Percentiles rank a stretch among this genome's conserved stretches.
phyloP scores from a whole-genome alignment of 2,113 vertebrate species.

The Beaufortia kweichowensis region DNA sequence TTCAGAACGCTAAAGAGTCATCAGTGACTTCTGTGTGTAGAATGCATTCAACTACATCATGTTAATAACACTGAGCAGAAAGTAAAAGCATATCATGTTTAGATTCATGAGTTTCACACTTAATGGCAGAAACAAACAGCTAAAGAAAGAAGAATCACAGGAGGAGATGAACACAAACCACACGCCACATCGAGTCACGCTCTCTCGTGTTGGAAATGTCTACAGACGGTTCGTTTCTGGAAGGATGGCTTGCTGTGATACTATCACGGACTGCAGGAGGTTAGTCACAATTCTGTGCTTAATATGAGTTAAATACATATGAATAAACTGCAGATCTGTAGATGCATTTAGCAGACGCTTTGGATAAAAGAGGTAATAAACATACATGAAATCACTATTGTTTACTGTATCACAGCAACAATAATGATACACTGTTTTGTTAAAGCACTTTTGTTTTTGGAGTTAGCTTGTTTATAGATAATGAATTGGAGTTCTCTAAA shows the following conservation, averaged over 20 bases:
- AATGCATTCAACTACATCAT: too few species aligned
- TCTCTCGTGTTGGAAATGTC: conserved; percentile 16
- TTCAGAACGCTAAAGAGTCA: too few species aligned
- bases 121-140: conserved; percentile 39
- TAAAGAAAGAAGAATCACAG: conserved; percentile 6
- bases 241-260: background rate
- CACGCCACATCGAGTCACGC: conserved; percentile 1
- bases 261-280: conserved; percentile 17
- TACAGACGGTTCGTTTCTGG: conserved; percentile 19
- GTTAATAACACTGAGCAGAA: too few species aligned
- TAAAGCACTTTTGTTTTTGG: too few species aligned
- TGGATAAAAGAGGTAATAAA: too few species aligned
- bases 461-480: too few species aligned
- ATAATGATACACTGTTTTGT: too few species aligned
- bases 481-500: too few species aligned
- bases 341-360: too few species aligned
- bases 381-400: too few species aligned
- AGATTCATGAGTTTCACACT: conserved; percentile 46
- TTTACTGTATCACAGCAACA: background rate
- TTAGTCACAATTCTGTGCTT: conserved; percentile 11
- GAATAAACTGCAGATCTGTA: too few species aligned
- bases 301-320: background rate
- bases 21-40: too few species aligned
- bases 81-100: background rate
- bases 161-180: conserved; percentile 32